Conservation (phyloP, 2,113 vertebrate genomes). For the Eulemur macaco region DNA sequence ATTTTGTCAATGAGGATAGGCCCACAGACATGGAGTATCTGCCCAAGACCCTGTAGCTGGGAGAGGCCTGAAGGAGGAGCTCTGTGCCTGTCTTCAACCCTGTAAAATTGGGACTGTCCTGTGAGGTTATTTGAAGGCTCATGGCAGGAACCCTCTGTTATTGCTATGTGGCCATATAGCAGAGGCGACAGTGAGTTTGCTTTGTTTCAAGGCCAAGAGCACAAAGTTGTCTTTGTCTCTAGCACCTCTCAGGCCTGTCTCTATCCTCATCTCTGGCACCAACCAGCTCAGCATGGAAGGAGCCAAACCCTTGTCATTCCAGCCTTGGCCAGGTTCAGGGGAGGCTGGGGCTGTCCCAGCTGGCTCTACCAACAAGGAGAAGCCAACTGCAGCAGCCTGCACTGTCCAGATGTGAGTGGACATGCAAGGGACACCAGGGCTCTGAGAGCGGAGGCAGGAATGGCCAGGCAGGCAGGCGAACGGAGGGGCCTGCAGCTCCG, state of each 20-base stretch:
- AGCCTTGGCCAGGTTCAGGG: not conserved
- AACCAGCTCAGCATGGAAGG: not conserved
- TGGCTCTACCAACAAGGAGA: not conserved
- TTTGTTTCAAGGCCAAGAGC: not conserved
- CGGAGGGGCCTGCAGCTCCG: not conserved
- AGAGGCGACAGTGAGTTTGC: not conserved
- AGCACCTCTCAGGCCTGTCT: not conserved
- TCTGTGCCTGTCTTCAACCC: not conserved
- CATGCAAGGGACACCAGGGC: fast-evolving
- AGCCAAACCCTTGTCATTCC: not conserved
- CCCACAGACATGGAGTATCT: not conserved
- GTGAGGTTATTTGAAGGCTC: not conserved
- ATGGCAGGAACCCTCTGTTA: not conserved
- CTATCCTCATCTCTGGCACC: not conserved
- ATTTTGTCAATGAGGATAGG: not conserved
- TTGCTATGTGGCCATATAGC: fast-evolving
- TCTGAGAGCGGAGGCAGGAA: not conserved
- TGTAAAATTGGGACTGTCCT: not conserved
- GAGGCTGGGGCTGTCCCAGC: not conserved
- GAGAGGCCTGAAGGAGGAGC: too few relatives aligned
- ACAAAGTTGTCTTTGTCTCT: not conserved
- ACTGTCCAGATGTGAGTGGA: not conserved
- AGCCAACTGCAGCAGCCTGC: not conserved
- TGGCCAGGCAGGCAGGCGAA: not conserved
- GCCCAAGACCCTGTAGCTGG: not conserved